Base-by-base conservation (phyloP, 2,888 invertebrate genomes). In the Cheiracanthium punctorium region DNA sequence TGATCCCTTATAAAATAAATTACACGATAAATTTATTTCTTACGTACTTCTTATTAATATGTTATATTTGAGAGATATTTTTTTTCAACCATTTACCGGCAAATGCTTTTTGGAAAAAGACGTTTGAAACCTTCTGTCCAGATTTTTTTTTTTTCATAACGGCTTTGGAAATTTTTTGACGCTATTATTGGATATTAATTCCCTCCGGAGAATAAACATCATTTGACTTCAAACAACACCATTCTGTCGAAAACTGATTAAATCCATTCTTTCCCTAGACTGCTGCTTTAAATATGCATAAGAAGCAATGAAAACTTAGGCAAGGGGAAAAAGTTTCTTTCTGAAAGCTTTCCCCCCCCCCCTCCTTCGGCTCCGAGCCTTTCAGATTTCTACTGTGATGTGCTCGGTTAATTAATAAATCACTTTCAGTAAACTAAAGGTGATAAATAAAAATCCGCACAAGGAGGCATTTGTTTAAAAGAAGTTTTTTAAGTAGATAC, bases 381-480 rank as follows among this genome's bases (percentile, higher is more conserved):
- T 73, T 73, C 52, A 32, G n/a, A 29, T 32, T 58, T 70, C 14
- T 48, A 32, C 76, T 28, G 58, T 67, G 77, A 84, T 84, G 69
- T 77, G 73, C 58, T 67, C 74, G 69, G 85, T 85, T 85, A 85
- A 85, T 85, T 85, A 85, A 85, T 85, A 85, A 84, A 84, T 77
- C 82, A 84, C 77, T 84, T 84, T 84, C 77, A 72, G 77, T 77
- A 84, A 84, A 77, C 77, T 72, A 65, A 67, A 82, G 82, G 82
- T 82, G 82, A 75, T 75, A 82, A 82, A 69, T 82, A 82, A 82
- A 76, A 82, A 76, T 82, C 58, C 82, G 71, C 58, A 30, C 58
- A 52, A 29, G 24, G 41, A 84, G 72, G 72, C 37, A 71, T 71
- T 71, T 71, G 41, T 71, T 71, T 28, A 29, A 43, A 71, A 43